Evolutionary conservation across 2,113 vertebrate species (phyloP), one percentile per base, ranked within the genome.

Genomic region (Theristicus caerulescens): DNA sequence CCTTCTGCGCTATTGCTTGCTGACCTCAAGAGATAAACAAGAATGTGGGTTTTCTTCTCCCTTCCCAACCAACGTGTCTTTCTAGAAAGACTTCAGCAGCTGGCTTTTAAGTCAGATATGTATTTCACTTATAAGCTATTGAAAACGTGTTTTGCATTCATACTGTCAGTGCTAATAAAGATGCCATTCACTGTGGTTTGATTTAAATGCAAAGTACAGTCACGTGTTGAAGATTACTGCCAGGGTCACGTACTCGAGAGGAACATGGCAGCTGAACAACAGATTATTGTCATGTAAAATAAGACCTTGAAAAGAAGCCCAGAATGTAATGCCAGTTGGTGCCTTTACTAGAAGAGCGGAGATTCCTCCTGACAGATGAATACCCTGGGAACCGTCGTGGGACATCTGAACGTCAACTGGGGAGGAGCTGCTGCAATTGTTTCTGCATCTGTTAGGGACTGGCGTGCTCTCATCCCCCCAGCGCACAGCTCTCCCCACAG

Each of bases 51-150:
- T 84, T 91, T 86, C 46, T 42, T 46, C 79, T 88, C 54, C 62
- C 34, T 67, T 64, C 34, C 64, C n/a, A 54, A 52, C 3, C 34
- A 20, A 13, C 0, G 0, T 36, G 18, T 38, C 83, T 49, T 73
- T 83, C 80, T 36, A 64, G 51, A 40, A 88, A 77, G 58, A 67
- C 83, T 71, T 57, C 0, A 74, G 78, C 81, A 82, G 89, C 73
- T 65, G 91, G 73, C 69, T 93, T 87, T 82, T 34, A 21, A 82
- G 81, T 71, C 95, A 84, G 89, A 51, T n/a, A n/a, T 3, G 10
- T 11, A 22, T 78, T 73, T 95, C 77, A 87, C 57, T 84, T 57
- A 94, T 96, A 97, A 96, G 95, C 94, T 96, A 91, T 36, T 55
- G 84, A 59, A 74, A 82, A n/a, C 2, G 2, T 55, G 70, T 31